Evolutionary conservation across 2,888 invertebrate genomes (phyloP).

Genomic region (Cheilosia pagana): DNA sequence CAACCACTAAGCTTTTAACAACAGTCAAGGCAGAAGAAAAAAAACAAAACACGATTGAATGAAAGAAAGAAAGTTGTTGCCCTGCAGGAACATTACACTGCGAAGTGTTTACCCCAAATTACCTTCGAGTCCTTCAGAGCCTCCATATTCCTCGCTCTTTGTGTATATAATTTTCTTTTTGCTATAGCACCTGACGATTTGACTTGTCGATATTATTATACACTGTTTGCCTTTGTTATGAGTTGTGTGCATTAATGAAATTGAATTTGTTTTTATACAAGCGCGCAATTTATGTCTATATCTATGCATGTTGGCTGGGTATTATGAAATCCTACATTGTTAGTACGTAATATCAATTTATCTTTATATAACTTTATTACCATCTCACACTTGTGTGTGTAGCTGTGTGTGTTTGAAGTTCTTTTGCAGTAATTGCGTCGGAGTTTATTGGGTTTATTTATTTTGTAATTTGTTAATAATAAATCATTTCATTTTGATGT

Average conservation of each 20-base stretch:
- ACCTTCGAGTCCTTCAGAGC: conserved; percentile 70
- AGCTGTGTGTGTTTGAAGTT: not conserved
- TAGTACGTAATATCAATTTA: conserved; percentile 61
- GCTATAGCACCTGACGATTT: conserved; percentile 62
- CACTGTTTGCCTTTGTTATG: conserved; percentile 55
- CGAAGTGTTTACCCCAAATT: conserved; percentile 75
- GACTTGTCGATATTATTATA: conserved; percentile 72
- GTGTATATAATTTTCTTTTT: conserved; percentile 14
- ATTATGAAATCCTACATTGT: conserved; percentile 66
- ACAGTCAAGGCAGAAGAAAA: conserved; percentile 44
- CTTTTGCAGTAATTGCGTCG: conserved; percentile 36
- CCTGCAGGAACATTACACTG: conserved; percentile 70
- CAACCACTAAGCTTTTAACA: conserved; percentile 72
- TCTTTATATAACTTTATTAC: conserved; percentile 40
- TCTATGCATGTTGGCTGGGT: conserved; percentile 16
- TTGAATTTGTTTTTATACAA: conserved; percentile 68
- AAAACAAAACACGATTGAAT: no score
- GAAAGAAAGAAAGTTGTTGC: conserved; percentile 12
- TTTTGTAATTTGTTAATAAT: conserved; percentile 49
- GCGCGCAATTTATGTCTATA: conserved; percentile 44
- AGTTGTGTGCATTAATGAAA: conserved; percentile 71
- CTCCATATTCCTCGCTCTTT: conserved; percentile 39
- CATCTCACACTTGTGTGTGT: not conserved
- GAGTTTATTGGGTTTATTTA: not conserved
- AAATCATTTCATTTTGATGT: conserved; percentile 28